Evolutionary conservation across 2,888 invertebrate species (phyloP), one percentile per base, ranked within the genome.

Genomic region (Cryptophagus acutangulus): DNA sequence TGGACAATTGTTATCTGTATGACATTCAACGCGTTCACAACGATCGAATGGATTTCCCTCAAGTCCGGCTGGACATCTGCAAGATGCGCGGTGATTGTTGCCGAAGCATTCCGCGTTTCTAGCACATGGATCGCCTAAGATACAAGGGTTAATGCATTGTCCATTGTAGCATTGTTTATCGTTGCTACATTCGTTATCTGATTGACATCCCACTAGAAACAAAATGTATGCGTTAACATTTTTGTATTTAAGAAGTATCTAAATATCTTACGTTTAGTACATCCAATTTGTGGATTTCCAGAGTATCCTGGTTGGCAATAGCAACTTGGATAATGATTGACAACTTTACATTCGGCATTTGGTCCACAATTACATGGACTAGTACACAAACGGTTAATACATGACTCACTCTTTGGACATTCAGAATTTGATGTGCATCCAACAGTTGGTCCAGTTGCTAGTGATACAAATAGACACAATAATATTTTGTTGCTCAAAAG

Each of bases 321-420:
- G 65, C 92, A 93, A 10, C 86, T 82, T 10, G 91, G 88, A 68
- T 88, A 87, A 63, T 93, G 92, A 66, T 87, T 81, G 37, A 79
- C 73, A 8, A 92, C 87, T 43, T 75, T 75, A 63, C 93, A 93
- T 53, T 87, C 84, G 3, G 92, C 82, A 60, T 88, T 82, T 1
- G 79, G 73, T 33, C 91, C 92, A 58, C 90, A 90, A 57, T 84
- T 84, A 62, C 92, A 92, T 1, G 92, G 92, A 60, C 81, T 84
- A 6, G 84, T 79, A 62, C 91, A 92, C 13, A 78, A 74, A 20
- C 78, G 75, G 59, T 90, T 91, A 37, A 90, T 76, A 62, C 92
- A 93, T 1, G 90, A 83, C 70, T 89, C 86, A 18, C 85, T 82
- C 41, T 81, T 72, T 3, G 87, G 80, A 63, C 92, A 93, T 49